Percentiles rank a stretch among this genome's conserved stretches.
Evolutionary conservation across 2,797 vertebrate genomes (phyloP).

Genomic region (Oophaga sylvatica): DNA sequence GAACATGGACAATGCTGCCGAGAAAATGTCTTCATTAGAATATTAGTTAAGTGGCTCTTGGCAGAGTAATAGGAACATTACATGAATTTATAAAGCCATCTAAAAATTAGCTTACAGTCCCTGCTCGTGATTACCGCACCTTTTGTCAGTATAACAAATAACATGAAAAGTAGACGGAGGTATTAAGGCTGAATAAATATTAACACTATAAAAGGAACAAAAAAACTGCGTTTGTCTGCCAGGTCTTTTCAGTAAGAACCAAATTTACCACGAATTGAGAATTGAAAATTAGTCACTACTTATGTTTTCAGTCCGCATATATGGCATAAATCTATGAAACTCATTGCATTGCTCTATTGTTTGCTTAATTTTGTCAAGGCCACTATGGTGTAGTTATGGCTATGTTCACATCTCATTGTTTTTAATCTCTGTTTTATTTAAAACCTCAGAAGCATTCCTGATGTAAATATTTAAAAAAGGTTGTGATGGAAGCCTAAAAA

Average conservation of each 20-base stretch:
- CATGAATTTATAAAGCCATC: constrained; percentile 52
- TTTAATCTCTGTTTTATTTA: no score
- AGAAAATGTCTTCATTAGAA: constrained; percentile 56
- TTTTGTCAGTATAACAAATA: constrained; percentile 46
- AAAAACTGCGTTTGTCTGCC: background rate
- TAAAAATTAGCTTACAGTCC: constrained; percentile 36
- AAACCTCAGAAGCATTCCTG: no score
- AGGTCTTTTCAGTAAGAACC: background rate
- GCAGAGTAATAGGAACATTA: constrained; percentile 56
- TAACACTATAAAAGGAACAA: background rate
- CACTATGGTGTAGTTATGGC: no score
- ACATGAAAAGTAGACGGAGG: constrained; percentile 24
- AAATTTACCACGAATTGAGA: background rate
- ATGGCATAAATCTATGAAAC: background rate
- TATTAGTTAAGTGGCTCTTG: constrained; percentile 59
- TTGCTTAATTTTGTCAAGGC: no score
- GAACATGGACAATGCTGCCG: constrained; percentile 56
- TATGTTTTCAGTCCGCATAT: background rate
- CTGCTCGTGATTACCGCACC: constrained; percentile 29
- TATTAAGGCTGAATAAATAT: constrained; percentile 44
- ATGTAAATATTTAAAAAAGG: no score
- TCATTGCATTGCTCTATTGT: background rate
- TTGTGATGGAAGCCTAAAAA: no score
- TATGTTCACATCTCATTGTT: no score
- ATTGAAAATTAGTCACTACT: background rate